Evolutionary conservation across 1,140 invertebrate genomes (phyloP).

Genomic region (Archegozetes longisetosus): DNA sequence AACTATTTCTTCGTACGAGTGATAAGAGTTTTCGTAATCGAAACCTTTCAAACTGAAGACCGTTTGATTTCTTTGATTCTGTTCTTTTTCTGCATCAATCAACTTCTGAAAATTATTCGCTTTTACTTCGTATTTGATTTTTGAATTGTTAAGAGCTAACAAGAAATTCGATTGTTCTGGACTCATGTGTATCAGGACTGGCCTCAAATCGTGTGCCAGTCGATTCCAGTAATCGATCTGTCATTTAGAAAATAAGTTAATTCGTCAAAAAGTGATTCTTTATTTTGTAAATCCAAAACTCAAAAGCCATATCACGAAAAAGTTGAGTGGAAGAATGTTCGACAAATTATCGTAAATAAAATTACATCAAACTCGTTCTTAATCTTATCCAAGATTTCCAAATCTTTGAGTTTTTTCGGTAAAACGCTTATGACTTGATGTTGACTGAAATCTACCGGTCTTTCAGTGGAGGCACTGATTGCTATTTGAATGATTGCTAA

Average conservation of each 20-base stretch:
- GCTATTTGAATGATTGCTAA: too few relatives aligned
- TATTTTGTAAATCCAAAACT: too few relatives aligned
- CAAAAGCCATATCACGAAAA: too few relatives aligned
- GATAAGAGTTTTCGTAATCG: constrained; percentile 13
- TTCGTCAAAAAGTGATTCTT: too few relatives aligned
- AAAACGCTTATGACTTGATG: constrained; percentile 9
- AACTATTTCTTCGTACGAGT: constrained; percentile 13
- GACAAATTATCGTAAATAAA: background rate
- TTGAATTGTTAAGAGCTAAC: constrained; percentile 4
- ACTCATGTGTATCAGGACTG: constrained; percentile 9
- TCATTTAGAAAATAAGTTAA: background rate
- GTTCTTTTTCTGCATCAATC: background rate
- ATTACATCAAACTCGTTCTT: constrained; percentile 7
- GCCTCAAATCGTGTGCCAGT: constrained; percentile 1
- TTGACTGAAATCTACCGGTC: background rate
- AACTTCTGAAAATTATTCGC: constrained; percentile 8
- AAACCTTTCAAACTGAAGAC: background rate
- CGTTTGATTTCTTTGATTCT: background rate
- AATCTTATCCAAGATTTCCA: background rate
- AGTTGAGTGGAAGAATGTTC: background rate
- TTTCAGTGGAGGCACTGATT: too few relatives aligned
- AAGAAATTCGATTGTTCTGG: background rate
- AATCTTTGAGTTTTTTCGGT: background rate
- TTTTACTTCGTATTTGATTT: constrained; percentile 6
- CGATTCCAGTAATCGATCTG: constrained; percentile 6